Evolutionary conservation across 2,113 vertebrate species (phyloP), one percentile per base, ranked within the genome.

Genomic region (Neofelis nebulosa): DNA sequence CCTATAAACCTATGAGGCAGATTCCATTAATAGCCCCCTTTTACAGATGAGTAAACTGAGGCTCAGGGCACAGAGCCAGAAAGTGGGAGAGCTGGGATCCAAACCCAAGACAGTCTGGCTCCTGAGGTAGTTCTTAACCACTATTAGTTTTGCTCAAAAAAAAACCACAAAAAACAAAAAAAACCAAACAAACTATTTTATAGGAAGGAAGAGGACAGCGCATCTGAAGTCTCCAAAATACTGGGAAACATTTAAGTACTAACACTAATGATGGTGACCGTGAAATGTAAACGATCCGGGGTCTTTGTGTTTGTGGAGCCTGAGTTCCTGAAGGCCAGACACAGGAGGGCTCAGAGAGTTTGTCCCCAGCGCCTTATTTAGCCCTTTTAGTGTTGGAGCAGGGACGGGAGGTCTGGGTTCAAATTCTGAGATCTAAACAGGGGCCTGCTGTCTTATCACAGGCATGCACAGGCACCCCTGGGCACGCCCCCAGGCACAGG

Each of bases 31-130:
- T 23, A 82, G 66, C 18, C 19, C 61, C 73, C 14, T 5, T 65
- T 87, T 33, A 84, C 31, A 94, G 87, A 85, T 4, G 14, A 29
- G 36, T 69, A 87, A 92, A 93, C 57, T 4, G 69, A 88, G 85
- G 48, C 78, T 52, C 23, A 27, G 21, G 89, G 68, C 33, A 23
- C 27, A 48, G 19, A 81, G 63, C 21, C 69, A 73, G 55, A 79
- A 65, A 57, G 38, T 5, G 16, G 7, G 55, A 84, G 91, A 61
- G 21, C 16, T 52, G 38, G 82, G 55, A 50, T 79, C 91, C 87
- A 84, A 90, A 91, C 33, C 65, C 52, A 73, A 19, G 18, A 94
- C 3, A 57, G 69, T 9, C 38, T 52, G 89, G 48, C 66, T 36
- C 89, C 36, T 31, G 80, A 79, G 50, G 48, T n/a, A 52, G 25